These are phyloP conservation scores for Gnathonemus longibarbis DNA, from an alignment of 2,113 vertebrate species.

Conservation along the genomic window DNA sequence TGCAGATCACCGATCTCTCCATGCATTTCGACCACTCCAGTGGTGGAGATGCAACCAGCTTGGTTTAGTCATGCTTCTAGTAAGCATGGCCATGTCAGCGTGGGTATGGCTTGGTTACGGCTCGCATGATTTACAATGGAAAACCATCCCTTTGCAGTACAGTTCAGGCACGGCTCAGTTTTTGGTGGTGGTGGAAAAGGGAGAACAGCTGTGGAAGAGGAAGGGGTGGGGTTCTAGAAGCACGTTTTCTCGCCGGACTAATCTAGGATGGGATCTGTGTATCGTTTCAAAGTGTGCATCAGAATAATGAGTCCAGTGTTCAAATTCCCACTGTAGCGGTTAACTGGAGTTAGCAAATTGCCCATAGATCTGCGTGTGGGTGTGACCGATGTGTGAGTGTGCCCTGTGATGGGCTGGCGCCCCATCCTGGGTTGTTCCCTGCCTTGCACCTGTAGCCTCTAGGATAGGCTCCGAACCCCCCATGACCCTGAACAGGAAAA, in stretches of 20 bases:
- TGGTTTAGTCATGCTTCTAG: background rate
- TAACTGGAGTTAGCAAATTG: no score
- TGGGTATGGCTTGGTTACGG: background rate
- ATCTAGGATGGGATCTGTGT: background rate
- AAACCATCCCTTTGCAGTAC: background rate
- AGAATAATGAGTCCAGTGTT: background rate
- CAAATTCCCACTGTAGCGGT: background rate
- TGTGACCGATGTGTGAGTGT: no score
- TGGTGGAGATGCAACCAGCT: background rate
- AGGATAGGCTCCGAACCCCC: no score
- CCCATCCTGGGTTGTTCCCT: no score
- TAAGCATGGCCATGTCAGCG: background rate
- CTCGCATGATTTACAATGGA: background rate
- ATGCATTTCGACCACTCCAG: background rate
- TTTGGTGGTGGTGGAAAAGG: background rate
- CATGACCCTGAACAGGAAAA: no score
- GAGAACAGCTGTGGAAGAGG: background rate
- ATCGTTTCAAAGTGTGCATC: background rate
- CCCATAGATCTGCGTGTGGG: no score
- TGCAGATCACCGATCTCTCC: background rate
- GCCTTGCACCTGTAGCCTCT: no score
- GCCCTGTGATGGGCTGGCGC: no score
- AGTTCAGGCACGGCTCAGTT: background rate
- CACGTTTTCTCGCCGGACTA: background rate
- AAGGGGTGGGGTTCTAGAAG: background rate